Conservation (phyloP, 2,113 vertebrate genomes). For the Hemichromis elongatus region DNA sequence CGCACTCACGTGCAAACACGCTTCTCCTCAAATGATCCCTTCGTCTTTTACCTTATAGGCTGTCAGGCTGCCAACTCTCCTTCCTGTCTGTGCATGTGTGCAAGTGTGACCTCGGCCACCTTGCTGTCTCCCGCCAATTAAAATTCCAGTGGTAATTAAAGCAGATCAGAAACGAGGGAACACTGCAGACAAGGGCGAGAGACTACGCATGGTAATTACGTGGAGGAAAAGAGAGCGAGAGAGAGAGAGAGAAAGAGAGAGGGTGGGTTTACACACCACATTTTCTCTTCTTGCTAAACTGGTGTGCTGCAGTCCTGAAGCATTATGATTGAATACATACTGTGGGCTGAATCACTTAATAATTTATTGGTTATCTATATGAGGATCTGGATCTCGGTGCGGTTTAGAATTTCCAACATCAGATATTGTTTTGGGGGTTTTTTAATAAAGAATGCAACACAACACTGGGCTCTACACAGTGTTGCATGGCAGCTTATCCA, state of each 20-base stretch:
- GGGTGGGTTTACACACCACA: not conserved
- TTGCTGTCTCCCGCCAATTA: constrained; percentile 73
- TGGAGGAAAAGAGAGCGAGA: not conserved
- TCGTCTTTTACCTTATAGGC: constrained; percentile 8
- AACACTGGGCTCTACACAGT: not conserved
- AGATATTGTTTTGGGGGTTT: not conserved
- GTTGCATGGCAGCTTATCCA: not conserved
- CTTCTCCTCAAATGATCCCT: constrained; percentile 20
- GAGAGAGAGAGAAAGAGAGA: constrained; percentile 2
- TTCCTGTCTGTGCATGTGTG: not conserved
- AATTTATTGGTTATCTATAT: not conserved
- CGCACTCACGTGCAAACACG: not conserved
- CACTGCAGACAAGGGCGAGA: constrained; percentile 63
- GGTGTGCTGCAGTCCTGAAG: constrained; percentile 12
- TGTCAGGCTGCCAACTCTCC: not conserved
- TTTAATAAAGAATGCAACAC: not conserved
- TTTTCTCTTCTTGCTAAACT: not conserved
- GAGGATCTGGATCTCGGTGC: not conserved
- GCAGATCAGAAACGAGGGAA: constrained; percentile 70
- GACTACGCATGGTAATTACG: constrained; percentile 69
- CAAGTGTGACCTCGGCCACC: constrained; percentile 68
- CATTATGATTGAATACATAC: not conserved
- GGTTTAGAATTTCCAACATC: not conserved
- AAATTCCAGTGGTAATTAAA: constrained; percentile 78
- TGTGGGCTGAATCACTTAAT: not conserved